Evolutionary conservation across 2,797 vertebrate species (phyloP), one percentile per base, ranked within the genome.

Genomic region (Phalloptychus januarius): DNA sequence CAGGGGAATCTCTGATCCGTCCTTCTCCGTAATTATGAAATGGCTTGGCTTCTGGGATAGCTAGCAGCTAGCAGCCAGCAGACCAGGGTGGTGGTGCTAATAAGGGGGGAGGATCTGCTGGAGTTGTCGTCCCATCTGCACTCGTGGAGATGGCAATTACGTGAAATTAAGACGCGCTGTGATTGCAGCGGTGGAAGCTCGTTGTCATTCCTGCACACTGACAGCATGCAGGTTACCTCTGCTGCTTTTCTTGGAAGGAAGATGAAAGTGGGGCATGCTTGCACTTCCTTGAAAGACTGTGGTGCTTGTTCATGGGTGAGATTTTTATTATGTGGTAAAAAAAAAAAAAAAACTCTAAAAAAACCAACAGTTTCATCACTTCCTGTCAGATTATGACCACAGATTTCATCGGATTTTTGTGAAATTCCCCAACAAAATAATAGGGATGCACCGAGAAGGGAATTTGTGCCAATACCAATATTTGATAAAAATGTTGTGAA

Each of bases 1-100:
- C 28, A 4, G 50, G 23, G 23, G 65, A n/a, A 71, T 16, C 52
- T 78, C 28, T 10, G 13, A 42, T 61, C 71, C 81, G 58, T 33
- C 63, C 74, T 77, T 65, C 70, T 84, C 50, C 1, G 73, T 89
- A 84, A 90, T 91, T 85, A 87, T 2, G 85, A 82, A 82, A 77
- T 1, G 16, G 42, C n/a, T 50, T 81, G 77, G 73, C 78, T 84
- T 54, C 76, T 56, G 73, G 74, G 82, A 79, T 46, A 85, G 75
- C 63, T 81, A 81, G 83, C 54, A 86, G 83, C 80, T n/a, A 45
- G 77, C 13, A 0, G 80, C 20, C 33, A 33, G 73, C 72, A 65
- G 73, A 76, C 75, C 76, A 74, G 42, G 83, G 63, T 73, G 77
- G 77, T 81, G 81, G 83, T 86, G 86, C 91, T 88, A 90, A 71